Evolutionary conservation across 2,888 invertebrate species (phyloP), one percentile per base, ranked within the genome.

Genomic region (Formica aserva): DNA sequence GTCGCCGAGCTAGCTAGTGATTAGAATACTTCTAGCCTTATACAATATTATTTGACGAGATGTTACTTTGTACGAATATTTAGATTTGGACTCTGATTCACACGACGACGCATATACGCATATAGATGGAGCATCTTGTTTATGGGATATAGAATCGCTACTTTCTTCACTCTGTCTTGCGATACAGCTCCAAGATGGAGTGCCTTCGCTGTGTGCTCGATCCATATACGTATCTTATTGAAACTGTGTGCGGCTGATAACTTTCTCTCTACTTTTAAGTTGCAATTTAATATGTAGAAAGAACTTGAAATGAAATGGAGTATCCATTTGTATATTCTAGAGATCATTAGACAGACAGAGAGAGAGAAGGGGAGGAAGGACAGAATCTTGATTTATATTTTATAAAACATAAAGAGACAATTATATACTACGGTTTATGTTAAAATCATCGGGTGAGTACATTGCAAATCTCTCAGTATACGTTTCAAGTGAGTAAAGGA

Each of bases 11-110:
- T 77, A 63, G 85, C 87, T 91, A 92, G 90, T 76, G 74, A 85
- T 78, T 92, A 92, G 91, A 91, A 87, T 48, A 76, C 65, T 91
- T 87, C 82, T 91, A 91, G 90, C 86, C 84, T 88, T 88, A 35
- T 35, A 35, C 35, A 35, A 80, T 91, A 87, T 89, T 90, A 86
- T 88, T 91, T 91, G 88, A 87, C 63, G 72, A 86, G 75, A 84
- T 86, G 85, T 87, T 86, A 84, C 86, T 89, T 84, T 90, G 84
- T 89, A 89, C 78, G 60, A 62, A 60, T 38, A 45, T 57, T 71
- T 78, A 41, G 18, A 78, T 67, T 89, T 86, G 80, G 18, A 66
- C 32, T 52, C 35, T 18, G 55, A 38, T 41, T 55, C 4, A 38
- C 5, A 35, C 6, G 35, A 52, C 9, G 13, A 26, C 15, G 11